Base-by-base conservation (phyloP, 2,113 vertebrate species). In the Copsychus sechellarum region DNA sequence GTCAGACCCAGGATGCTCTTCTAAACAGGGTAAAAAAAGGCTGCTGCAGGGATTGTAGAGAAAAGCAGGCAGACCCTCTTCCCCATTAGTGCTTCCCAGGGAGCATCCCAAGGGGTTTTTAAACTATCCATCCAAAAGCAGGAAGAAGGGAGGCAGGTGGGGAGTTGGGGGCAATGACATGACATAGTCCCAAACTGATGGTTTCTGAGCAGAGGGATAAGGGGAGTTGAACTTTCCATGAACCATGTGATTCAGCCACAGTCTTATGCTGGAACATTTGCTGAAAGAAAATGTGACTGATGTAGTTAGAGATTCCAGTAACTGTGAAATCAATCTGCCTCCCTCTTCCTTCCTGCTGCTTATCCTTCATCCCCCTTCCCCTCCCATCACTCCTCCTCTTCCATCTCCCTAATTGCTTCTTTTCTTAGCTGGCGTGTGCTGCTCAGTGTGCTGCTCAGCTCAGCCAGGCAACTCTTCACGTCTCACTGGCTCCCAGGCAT, bases 301-400 rank as follows among this genome's bases (percentile, higher is more conserved):
- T 97, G 90, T 88, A 96, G 95, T 93, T 96, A 95, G 76, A 95
- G 93, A 92, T 97, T 96, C 90, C 92, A 96, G 93, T 92, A 94
- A 97, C 95, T 94, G 90, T 81, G 92, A 96, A 96, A 96, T 96
- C 93, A 96, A 84, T 93, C 94, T 95, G 80, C 76, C 82, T 96
- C 92, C 70, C 80, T 95, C 86, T 95, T 96, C 82, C 90, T 95
- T 92, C 93, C 92, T 96, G 95, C 86, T 90, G 92, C 81, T 93
- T 33, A 19, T 95, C 92, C 90, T 93, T 93, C 95, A 93, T 94
- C 90, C 76, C 82, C 40, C 47, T 94, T 93, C 60, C 72, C 92
- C 88, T 95, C 95, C 94, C 69, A 84, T 88, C 87, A 91, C 89
- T 94, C 94, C 91, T 95, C 95, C 96, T 96, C 94, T 96, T 83